Conservation (phyloP, 2,888 invertebrate genomes). For the Pammene aurita region DNA sequence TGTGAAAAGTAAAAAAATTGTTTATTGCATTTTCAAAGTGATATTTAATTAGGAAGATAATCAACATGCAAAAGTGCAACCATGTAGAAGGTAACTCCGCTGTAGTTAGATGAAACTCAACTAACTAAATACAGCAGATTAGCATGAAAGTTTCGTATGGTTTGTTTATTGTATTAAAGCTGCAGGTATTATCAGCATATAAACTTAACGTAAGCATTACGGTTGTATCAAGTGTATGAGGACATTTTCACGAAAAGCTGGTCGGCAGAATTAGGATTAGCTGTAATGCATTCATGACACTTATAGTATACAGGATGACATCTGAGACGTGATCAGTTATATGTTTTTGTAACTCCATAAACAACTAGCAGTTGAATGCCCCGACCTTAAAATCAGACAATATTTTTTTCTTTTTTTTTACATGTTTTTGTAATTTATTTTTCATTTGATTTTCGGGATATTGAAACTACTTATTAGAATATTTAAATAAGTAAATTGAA, state of each 20-base stretch:
- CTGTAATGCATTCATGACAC: neutral
- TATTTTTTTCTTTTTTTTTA: no score
- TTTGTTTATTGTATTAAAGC: conserved; percentile 29
- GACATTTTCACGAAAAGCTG: conserved; percentile 16
- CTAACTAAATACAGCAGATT: conserved; percentile 19
- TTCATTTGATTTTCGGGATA: no score
- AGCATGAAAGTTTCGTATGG: conserved; percentile 10
- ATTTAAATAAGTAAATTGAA: no score
- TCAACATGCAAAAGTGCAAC: neutral
- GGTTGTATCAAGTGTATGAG: conserved; percentile 1
- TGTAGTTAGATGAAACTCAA: conserved; percentile 5
- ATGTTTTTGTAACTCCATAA: no score
- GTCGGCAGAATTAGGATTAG: neutral
- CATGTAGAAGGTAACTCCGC: neutral
- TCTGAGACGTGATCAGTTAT: no score
- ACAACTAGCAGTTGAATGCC: no score
- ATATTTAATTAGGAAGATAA: no score
- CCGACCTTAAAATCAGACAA: no score
- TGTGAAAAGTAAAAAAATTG: no score
- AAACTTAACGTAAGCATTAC: conserved; percentile 28
- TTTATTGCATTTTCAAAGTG: no score
- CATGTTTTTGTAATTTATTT: no score
- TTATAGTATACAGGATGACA: neutral
- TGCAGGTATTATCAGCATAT: conserved; percentile 31
- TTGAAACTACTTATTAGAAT: no score